Conservation (phyloP, 92 coral and sea anemone species). For the Pocillopora meandrina region DNA sequence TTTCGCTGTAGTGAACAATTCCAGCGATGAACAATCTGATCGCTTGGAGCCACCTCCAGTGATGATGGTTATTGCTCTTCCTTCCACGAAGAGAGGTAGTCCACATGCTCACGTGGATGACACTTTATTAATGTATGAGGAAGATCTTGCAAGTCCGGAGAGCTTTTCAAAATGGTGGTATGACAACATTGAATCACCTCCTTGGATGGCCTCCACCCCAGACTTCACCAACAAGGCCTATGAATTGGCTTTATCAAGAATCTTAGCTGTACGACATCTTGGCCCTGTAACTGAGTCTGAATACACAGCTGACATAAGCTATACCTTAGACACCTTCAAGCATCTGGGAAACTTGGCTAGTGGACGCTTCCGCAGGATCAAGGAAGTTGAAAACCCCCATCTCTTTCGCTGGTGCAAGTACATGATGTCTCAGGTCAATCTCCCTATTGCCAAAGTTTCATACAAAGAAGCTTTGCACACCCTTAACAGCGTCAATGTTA, state of each 20-base stretch:
- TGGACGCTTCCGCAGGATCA: slow-evolving; percentile 4
- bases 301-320: slow-evolving; percentile 28
- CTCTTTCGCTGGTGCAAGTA: slow-evolving; percentile 42
- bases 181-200: slow-evolving; percentile 19
- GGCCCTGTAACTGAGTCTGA: slow-evolving; percentile 56
- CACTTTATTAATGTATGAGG: slow-evolving; percentile 31
- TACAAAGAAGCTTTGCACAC: not conserved
- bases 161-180: slow-evolving; percentile 44
- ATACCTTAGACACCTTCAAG: slow-evolving; percentile 27
- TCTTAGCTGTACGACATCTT: slow-evolving; percentile 49
- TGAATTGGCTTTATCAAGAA: slow-evolving; percentile 41
- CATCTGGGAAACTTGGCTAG: slow-evolving; percentile 22
- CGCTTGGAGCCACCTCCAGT: slow-evolving; percentile 8
- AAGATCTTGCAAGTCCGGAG: slow-evolving; percentile 30
- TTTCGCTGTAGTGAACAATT: not conserved
- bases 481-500: slow-evolving; percentile 9
- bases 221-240: slow-evolving; percentile 15
- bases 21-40: not conserved
- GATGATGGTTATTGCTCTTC: slow-evolving; percentile 36
- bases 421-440: slow-evolving; percentile 30
- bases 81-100: slow-evolving; percentile 41
- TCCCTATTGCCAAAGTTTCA: not conserved
- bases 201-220: not conserved
- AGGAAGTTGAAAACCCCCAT: slow-evolving; percentile 25
- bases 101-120: not conserved